Conservation (phyloP, 2,797 vertebrate genomes). For the Anomalospiza imberbis region DNA sequence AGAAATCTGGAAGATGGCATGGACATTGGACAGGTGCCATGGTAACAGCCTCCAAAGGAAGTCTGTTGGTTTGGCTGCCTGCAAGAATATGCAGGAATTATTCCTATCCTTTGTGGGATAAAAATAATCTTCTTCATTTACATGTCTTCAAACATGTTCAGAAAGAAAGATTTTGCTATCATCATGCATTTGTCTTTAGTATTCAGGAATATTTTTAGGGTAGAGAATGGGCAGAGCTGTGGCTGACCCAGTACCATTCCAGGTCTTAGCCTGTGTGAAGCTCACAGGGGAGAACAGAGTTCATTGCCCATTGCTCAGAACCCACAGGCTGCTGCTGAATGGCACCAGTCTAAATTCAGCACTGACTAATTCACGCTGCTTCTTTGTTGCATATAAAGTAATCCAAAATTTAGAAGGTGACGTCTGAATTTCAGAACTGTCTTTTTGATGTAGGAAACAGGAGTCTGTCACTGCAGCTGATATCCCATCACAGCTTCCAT, state of each 20-base stretch:
- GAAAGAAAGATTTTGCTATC: neutral
- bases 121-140: constrained; percentile 1
- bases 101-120: neutral
- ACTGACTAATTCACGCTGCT: neutral
- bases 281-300: neutral
- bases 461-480: neutral
- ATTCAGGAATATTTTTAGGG: neutral
- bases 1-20: neutral
- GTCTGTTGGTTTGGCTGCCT: neutral
- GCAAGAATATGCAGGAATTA: neutral
- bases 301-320: neutral
- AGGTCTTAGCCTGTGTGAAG: fast-evolving
- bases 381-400: neutral
- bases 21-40: constrained; percentile 12
- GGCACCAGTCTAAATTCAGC: neutral
- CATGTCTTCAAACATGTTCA: neutral
- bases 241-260: neutral
- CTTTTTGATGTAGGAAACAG: neutral
- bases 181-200: neutral
- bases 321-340: neutral
- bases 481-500: fast-evolving
- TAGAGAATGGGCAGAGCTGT: neutral
- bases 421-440: neutral
- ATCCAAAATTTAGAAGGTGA: neutral
- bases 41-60: neutral